Evolutionary conservation across 2,113 vertebrate species (phyloP).

Genomic region (Empidonax traillii): DNA sequence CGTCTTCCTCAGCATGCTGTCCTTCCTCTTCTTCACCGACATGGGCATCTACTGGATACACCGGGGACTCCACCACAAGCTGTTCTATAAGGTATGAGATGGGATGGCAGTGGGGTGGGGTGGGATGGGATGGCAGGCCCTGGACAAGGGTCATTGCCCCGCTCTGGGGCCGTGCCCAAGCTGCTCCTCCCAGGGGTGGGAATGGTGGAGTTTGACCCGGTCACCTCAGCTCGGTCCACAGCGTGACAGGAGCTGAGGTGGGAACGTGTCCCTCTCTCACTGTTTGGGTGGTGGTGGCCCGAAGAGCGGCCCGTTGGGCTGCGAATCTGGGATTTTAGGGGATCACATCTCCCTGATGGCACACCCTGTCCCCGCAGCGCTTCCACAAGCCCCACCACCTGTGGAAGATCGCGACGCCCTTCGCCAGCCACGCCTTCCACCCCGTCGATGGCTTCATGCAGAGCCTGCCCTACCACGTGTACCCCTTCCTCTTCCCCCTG

Average conservation of each 20-base stretch:
- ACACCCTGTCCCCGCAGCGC: slow-evolving; percentile 61
- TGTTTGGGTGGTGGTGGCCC: background rate
- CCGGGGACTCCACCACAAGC: slow-evolving; percentile 89
- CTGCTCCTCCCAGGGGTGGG: fast-evolving
- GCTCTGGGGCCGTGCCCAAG: fast-evolving
- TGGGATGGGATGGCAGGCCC: background rate
- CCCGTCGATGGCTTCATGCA: slow-evolving; percentile 95
- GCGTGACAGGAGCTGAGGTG: fast-evolving
- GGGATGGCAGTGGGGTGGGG: fast-evolving
- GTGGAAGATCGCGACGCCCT: slow-evolving; percentile 93
- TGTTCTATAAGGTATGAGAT: slow-evolving; percentile 84
- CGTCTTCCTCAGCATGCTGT: slow-evolving; percentile 84
- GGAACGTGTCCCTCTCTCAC: fast-evolving
- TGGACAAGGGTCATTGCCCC: fast-evolving
- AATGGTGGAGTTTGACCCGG: fast-evolving
- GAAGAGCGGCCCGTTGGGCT: background rate
- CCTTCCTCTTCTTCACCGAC: slow-evolving; percentile 96
- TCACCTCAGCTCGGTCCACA: fast-evolving
- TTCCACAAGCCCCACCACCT: slow-evolving; percentile 95
- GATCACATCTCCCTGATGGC: background rate
- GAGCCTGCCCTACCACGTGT: slow-evolving; percentile 93
- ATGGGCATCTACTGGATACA: slow-evolving; percentile 99
- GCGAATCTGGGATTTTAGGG: background rate
- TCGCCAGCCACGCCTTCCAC: slow-evolving; percentile 97
- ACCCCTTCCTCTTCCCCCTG: slow-evolving; percentile 95